Evolutionary conservation across 1,140 invertebrate genomes (phyloP), one percentile per base, ranked within the genome.

Genomic region (Drosophila lacteicornis): DNA sequence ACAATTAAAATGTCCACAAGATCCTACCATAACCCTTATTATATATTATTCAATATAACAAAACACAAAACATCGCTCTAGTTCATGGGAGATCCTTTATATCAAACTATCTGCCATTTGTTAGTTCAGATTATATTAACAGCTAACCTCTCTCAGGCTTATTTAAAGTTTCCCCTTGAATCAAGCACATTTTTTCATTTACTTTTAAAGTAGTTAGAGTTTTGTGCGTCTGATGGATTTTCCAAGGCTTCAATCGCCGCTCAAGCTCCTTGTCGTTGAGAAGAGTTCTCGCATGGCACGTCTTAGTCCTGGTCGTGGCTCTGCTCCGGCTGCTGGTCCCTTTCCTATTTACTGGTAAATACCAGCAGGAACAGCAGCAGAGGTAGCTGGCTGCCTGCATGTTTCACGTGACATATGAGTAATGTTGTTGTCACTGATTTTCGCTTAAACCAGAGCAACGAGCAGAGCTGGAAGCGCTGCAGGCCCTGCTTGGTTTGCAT

Each of bases 381-480:
- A 19, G 43, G 38, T 9, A 40, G 43, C 30, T 58, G 53, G 56
- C 40, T 46, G 55, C 66, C 65, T 33, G 51, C 75, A 62, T 79
- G 85, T 79, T 68, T 67, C 77, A 80, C 78, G 69, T 79, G 85
- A 79, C 84, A 74, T 90, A 90, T 88, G 85, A 88, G 84, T 90
- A 88, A 88, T 88, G 84, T 83, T 88, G 84, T 88, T 90, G 66
- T 67, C 84, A 85, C 78, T 84, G 85, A 88, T 90, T 90, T 90
- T 84, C 63, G 83, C 77, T 84, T 80, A 67, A 83, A 76, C 68
- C 80, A 69, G 70, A 79, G 79, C 79, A 68, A 49, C 15, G 49
- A 36, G 22, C 36, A 19, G 36, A 22, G 69, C 61, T 50, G 46
- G 25, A 43, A 69, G 19, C 66, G 58, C 42, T 70, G 71, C 59